Percentiles rank a stretch among this genome's conserved stretches.
phyloP scores from a whole-genome alignment of 2,797 vertebrate genomes.

The Phyllotis vaccarum region DNA sequence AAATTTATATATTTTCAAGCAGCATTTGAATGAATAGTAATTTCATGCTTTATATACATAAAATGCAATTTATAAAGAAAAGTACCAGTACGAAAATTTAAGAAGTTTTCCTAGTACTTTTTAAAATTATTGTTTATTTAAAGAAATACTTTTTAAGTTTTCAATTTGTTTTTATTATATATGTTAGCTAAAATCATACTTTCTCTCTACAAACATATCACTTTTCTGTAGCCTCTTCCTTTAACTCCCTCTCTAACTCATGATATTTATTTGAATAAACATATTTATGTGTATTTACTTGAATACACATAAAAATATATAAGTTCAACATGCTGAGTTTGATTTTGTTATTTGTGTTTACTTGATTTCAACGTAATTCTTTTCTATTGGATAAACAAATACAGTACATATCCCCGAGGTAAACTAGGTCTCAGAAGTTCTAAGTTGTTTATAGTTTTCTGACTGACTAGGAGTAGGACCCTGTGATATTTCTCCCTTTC shows the following conservation, averaged over 20 bases:
- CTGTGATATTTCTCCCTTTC: not conserved
- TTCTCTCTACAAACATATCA: not conserved
- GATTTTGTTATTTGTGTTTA: not conserved
- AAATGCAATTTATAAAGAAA: conserved; percentile 41
- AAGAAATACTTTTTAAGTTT: not conserved
- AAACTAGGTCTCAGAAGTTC: not conserved
- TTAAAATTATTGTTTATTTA: not conserved
- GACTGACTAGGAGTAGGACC: not conserved
- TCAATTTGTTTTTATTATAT: not conserved
- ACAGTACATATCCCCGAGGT: accelerated
- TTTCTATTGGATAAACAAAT: not conserved
- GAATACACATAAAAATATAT: not conserved
- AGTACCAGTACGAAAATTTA: not conserved
- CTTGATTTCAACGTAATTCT: not conserved
- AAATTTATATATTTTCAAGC: not conserved
- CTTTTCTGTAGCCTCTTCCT: not conserved
- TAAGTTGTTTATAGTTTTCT: not conserved
- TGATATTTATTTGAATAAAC: not conserved
- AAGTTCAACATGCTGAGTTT: not conserved
- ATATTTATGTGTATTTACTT: not conserved
- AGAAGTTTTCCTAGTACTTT: not conserved
- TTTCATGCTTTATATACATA: not conserved
- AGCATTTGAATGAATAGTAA: conserved; percentile 27
- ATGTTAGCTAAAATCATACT: not conserved
- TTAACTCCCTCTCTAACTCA: not conserved